A percentile compares a stretch with the other conserved stretches of the same genome.
Evolutionary conservation across 30 jellyfish, hydroid and myxozoan species (phyloP).

Genomic region (Euphysa ruthae): DNA sequence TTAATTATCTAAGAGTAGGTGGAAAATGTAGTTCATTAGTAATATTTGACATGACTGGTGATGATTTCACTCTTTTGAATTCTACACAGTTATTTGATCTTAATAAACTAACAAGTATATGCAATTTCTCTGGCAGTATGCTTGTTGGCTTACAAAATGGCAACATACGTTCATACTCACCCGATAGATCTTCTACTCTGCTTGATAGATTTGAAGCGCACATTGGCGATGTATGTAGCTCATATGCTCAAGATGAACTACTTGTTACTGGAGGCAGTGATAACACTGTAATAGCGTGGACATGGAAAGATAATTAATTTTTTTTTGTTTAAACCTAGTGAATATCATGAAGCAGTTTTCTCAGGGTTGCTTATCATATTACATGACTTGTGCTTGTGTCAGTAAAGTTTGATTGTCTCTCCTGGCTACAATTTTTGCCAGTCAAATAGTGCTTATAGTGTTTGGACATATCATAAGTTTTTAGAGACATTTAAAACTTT

Average conservation of each 20-base stretch:
- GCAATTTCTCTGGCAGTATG: constrained; percentile 63
- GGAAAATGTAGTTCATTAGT: constrained; percentile 51
- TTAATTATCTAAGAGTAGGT: constrained; percentile 60
- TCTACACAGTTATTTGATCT: constrained; percentile 50
- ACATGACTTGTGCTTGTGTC: too few species aligned
- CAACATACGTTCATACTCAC: constrained; percentile 40
- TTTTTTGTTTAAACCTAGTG: too few species aligned
- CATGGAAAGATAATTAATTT: not conserved
- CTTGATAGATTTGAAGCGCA: constrained; percentile 35
- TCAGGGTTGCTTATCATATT: too few species aligned
- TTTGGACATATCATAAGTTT: too few species aligned
- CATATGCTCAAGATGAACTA: constrained; percentile 27
- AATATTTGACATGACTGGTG: constrained; percentile 49
- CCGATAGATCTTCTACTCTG: constrained; percentile 41
- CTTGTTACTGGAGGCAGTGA: constrained; percentile 74
- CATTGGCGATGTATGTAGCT: constrained; percentile 40
- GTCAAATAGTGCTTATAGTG: too few species aligned
- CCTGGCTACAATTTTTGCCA: too few species aligned
- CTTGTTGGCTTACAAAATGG: constrained; percentile 70
- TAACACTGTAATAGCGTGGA: constrained; percentile 54
- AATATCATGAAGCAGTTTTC: too few species aligned
- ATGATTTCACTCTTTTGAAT: constrained; percentile 48
- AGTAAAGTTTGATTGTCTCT: too few species aligned
- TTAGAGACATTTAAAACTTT: too few species aligned
- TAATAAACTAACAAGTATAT: constrained; percentile 44